A percentile compares a stretch with the other conserved stretches of the same genome.
Conservation (phyloP, 2,797 vertebrate genomes). For the Ceryle rudis region DNA sequence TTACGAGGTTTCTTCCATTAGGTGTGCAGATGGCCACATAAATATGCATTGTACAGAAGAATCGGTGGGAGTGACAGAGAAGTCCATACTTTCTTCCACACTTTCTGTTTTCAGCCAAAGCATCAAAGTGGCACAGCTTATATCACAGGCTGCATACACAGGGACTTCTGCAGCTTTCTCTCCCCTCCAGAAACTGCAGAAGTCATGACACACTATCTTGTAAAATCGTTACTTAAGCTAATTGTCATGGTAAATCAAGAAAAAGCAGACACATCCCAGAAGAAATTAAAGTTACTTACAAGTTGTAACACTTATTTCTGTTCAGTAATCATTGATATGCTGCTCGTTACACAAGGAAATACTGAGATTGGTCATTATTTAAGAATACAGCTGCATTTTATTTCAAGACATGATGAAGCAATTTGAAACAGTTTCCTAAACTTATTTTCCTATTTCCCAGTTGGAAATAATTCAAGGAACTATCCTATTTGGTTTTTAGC, state of each 20-base stretch:
- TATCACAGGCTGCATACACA: neutral
- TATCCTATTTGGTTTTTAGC: neutral
- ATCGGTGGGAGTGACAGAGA: neutral
- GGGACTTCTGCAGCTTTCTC: neutral
- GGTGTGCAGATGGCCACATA: fast-evolving
- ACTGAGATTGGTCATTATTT: neutral
- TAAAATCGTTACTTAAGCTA: neutral
- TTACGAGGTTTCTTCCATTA: neutral
- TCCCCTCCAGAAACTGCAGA: neutral
- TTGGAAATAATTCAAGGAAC: neutral
- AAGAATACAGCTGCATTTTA: neutral
- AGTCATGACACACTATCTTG: neutral
- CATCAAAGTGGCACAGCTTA: neutral
- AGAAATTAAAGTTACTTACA: neutral
- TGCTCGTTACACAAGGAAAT: neutral
- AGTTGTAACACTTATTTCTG: neutral
- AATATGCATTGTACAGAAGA: neutral
- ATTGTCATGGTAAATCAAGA: neutral
- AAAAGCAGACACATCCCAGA: neutral
- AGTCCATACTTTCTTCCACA: neutral
- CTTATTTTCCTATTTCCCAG: neutral
- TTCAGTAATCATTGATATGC: neutral
- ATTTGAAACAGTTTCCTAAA: neutral
- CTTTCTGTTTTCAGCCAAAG: neutral
- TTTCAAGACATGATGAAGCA: neutral